A percentile compares a stretch with the other conserved stretches of the same genome.
These are phyloP conservation scores for Drosophila histrio DNA, from an alignment of 2,888 invertebrate species.

Conservation along the genomic window DNA sequence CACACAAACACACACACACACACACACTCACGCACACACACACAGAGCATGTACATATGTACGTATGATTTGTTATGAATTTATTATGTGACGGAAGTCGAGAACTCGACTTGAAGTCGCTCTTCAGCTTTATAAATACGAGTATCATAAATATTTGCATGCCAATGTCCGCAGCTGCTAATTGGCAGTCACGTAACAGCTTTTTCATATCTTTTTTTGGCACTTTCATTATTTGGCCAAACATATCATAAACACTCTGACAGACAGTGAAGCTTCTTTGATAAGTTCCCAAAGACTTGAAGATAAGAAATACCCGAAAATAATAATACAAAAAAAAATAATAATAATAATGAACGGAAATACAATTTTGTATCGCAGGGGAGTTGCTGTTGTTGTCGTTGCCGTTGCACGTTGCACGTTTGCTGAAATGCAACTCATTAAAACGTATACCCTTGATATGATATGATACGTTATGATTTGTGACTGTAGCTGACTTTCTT, in stretches of 20 bases:
- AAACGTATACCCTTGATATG: conserved; percentile 57
- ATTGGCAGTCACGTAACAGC: conserved; percentile 49
- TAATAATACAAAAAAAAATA: neutral
- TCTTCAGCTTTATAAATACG: conserved; percentile 18
- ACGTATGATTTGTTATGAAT: conserved; percentile 72
- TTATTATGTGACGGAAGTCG: conserved; percentile 78
- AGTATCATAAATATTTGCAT: conserved; percentile 47
- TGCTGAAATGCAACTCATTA: conserved; percentile 67
- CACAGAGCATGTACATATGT: neutral
- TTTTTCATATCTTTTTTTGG: conserved; percentile 52
- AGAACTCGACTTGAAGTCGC: conserved; percentile 20
- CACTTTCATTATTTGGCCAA: conserved; percentile 47
- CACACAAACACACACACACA: conserved; percentile 29
- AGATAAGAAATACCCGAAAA: conserved; percentile 44
- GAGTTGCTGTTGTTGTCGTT: conserved; percentile 3
- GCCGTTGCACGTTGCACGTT: conserved; percentile 17
- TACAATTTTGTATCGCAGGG: conserved; percentile 37
- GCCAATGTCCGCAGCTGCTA: conserved; percentile 59
- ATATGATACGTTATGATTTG: conserved; percentile 74
- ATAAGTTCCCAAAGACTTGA: conserved; percentile 51
- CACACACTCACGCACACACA: neutral
- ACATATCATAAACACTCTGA: conserved; percentile 68
- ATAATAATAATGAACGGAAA: conserved; percentile 58
- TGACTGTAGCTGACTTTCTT: conserved; percentile 58
- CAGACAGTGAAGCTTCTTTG: conserved; percentile 67